A percentile compares a stretch with the other conserved stretches of the same genome.
Evolutionary conservation across 2,797 vertebrate genomes (phyloP).

Genomic region (Agapornis canus): DNA sequence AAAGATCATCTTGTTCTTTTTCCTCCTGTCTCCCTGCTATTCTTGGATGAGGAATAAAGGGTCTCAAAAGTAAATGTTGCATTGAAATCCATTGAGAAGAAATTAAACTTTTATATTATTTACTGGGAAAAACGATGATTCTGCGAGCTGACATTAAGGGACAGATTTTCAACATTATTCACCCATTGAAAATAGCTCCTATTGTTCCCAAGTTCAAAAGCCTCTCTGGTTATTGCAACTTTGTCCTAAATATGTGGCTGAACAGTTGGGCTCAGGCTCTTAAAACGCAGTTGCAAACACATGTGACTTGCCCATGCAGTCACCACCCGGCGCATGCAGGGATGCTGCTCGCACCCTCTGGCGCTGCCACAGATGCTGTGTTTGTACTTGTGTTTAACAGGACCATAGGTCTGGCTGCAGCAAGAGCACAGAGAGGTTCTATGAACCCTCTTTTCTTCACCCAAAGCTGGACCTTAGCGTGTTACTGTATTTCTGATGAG

Average conservation of each 20-base stretch:
- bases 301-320: background rate
- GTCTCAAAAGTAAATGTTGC: conserved; percentile 37
- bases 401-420: background rate
- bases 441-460: background rate
- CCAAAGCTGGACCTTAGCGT: background rate
- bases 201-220: conserved; percentile 68
- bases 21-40: conserved; percentile 23
- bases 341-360: background rate
- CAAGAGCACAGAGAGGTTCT: background rate
- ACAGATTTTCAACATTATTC: conserved; percentile 68
- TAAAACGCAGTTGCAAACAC: background rate
- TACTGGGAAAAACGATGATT: conserved; percentile 55
- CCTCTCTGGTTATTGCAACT: conserved; percentile 55
- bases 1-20: conserved; percentile 43
- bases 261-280: conserved; percentile 61
- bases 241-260: conserved; percentile 54
- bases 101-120: conserved; percentile 51
- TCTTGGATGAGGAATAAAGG: conserved; percentile 55
- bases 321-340: background rate
- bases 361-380: background rate
- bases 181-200: conserved; percentile 65
- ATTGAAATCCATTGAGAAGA: conserved; percentile 57
- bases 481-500: background rate
- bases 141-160: conserved; percentile 23
- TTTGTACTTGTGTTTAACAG: background rate